A percentile compares a stretch with the other conserved stretches of the same genome.
These are phyloP conservation scores for Archaeoteleia sp. DNA, from an alignment of 2,888 invertebrate species.

Conservation along the genomic window DNA sequence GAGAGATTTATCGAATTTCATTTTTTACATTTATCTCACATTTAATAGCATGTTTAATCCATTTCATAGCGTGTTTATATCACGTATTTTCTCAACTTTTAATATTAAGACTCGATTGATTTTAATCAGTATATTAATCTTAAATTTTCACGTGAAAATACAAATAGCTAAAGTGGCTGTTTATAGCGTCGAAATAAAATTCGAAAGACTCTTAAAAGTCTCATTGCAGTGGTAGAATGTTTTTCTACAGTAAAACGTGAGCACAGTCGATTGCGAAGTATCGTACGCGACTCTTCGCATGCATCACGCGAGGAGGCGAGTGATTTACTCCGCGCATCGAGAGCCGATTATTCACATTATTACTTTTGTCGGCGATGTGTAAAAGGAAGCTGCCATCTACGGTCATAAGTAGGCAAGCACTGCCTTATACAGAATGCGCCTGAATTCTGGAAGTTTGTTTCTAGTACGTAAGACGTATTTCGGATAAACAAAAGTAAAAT, in stretches of 20 bases:
- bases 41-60: too few species aligned
- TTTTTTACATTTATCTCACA: too few species aligned
- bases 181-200: not conserved
- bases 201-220: conserved; percentile 12
- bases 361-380: conserved; percentile 7
- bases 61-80: too few species aligned
- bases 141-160: not conserved
- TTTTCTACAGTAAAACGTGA: conserved; percentile 11
- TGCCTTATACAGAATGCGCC: not conserved
- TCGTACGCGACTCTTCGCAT: not conserved
- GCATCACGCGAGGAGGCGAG: conserved; percentile 8
- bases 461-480: not conserved
- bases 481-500: not conserved
- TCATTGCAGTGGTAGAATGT: conserved; percentile 21
- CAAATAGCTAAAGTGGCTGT: conserved; percentile 1
- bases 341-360: conserved; percentile 8
- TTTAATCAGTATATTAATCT: too few species aligned
- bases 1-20: too few species aligned
- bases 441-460: not conserved
- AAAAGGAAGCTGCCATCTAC: conserved; percentile 8
- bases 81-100: too few species aligned
- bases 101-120: too few species aligned
- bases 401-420: not conserved
- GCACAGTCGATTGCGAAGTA: conserved; percentile 14
- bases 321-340: conserved; percentile 7